phyloP scores from a whole-genome alignment of 2,113 vertebrate species.

The Microtus oregoni region DNA sequence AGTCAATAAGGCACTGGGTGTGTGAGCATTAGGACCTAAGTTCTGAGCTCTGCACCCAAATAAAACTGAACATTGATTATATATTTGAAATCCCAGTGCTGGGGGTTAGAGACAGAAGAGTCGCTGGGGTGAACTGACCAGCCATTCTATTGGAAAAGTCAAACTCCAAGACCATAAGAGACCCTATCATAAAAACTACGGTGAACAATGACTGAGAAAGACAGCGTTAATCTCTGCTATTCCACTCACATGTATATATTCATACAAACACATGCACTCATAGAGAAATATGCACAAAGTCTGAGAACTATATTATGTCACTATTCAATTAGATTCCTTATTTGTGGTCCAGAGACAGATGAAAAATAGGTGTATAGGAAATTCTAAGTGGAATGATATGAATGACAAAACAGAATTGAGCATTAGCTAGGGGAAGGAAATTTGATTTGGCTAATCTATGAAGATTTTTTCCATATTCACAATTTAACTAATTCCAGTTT shows the following conservation, averaged over 20 bases:
- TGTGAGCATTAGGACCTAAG: background rate
- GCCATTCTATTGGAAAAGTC: background rate
- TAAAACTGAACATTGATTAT: background rate
- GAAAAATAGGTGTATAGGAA: no score
- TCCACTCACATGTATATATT: no score
- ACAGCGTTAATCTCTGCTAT: no score
- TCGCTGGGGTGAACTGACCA: background rate
- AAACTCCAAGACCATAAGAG: background rate
- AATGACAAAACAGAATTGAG: no score
- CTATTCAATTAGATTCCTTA: no score
- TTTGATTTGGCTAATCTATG: background rate
- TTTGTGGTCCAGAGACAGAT: no score
- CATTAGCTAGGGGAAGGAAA: background rate
- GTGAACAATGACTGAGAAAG: no score
- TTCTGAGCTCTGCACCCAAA: background rate
- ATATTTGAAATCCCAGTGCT: background rate
- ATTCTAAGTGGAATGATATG: no score
- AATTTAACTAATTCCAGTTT: background rate
- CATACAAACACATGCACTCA: no score
- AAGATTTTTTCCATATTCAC: background rate
- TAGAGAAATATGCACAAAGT: no score
- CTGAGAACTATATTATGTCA: no score
- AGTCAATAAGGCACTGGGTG: background rate
- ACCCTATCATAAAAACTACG: background rate
- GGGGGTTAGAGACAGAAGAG: accelerated